Conservation (phyloP, 2,888 invertebrate genomes). For the Chymomyza fuscimana region DNA sequence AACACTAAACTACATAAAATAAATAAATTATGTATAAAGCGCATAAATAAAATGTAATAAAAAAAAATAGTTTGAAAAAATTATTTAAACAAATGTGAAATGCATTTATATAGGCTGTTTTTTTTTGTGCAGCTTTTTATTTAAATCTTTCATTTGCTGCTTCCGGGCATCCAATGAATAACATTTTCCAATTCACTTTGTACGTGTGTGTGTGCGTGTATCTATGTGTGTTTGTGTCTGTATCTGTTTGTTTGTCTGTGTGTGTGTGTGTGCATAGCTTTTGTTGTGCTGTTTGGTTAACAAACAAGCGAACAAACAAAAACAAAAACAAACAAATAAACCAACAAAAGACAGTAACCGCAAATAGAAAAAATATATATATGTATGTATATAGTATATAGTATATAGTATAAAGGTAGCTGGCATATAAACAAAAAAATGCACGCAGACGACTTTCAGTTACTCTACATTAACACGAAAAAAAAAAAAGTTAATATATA, state of each 20-base stretch:
- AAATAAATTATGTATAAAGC: not conserved
- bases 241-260: too few relatives aligned
- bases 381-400: not conserved
- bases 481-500: too few relatives aligned
- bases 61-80: not conserved
- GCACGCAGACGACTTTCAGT: too few relatives aligned
- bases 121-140: not conserved
- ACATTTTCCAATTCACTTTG: conserved; percentile 15
- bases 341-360: not conserved
- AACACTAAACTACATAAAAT: not conserved
- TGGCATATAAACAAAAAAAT: too few relatives aligned
- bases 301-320: not conserved
- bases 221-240: not conserved
- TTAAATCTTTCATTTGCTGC: not conserved
- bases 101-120: not conserved
- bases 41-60: conserved; percentile 3
- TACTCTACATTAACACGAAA: too few relatives aligned
- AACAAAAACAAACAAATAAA: not conserved
- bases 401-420: not conserved
- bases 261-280: not conserved
- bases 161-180: not conserved
- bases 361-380: not conserved
- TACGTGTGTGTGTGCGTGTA: not conserved
- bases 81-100: not conserved
- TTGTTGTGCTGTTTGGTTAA: not conserved